Percentiles rank a stretch among this genome's conserved stretches.
Conservation (phyloP, 2,888 invertebrate genomes). For the Cantharis rufa region DNA sequence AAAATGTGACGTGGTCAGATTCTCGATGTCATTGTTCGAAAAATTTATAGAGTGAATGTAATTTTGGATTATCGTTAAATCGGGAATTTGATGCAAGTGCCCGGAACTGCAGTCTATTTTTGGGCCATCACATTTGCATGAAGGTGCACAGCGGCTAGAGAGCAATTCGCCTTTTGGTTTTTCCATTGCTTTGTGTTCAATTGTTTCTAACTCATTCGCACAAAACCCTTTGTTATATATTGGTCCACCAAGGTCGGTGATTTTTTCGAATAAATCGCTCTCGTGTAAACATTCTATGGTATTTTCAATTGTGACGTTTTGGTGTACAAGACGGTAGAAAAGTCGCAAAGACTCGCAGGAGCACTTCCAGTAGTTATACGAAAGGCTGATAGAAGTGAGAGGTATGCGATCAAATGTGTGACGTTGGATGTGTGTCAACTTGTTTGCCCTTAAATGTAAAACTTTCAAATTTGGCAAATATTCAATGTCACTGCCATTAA, state of each 20-base stretch:
- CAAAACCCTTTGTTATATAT: conserved; percentile 2
- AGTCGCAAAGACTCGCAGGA: conserved; percentile 44
- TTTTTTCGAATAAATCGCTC: conserved; percentile 33
- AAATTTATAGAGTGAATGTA: conserved; percentile 47
- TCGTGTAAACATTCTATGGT: conserved; percentile 38
- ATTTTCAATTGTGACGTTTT: conserved; percentile 38
- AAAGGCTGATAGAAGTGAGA: conserved; percentile 40
- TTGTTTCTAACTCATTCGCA: neutral
- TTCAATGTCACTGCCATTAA: conserved; percentile 42
- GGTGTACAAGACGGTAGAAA: conserved; percentile 40
- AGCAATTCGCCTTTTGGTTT: no score
- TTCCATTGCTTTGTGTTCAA: neutral
- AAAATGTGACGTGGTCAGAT: conserved; percentile 42
- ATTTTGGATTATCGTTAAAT: conserved; percentile 40
- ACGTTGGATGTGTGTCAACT: conserved; percentile 43
- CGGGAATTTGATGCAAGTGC: conserved; percentile 43
- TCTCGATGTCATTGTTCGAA: conserved; percentile 47
- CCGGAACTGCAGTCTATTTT: conserved; percentile 44
- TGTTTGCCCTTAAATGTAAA: conserved; percentile 48
- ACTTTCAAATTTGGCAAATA: conserved; percentile 46
- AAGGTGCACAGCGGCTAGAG: no score
- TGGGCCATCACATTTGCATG: conserved; percentile 44
- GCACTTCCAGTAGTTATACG: conserved; percentile 47
- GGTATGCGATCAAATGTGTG: conserved; percentile 39
- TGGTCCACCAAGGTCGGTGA: conserved; percentile 35